Evolutionary conservation across 1,140 invertebrate genomes (phyloP).

Genomic region (Drosophila jambulina): DNA sequence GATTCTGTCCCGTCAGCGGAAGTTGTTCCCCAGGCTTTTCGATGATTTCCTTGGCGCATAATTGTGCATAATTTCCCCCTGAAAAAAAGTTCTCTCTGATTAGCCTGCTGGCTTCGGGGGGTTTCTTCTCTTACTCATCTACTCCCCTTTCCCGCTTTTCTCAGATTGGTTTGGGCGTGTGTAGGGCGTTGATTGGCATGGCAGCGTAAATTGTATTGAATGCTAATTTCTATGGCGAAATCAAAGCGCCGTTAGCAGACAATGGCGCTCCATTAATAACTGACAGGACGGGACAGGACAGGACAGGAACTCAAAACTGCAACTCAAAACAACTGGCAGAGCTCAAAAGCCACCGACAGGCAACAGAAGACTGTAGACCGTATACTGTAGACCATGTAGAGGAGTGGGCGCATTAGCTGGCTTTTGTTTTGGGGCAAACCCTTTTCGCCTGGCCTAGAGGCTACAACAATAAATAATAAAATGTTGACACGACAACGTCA

Average conservation of each 20-base stretch:
- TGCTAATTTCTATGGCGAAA: conserved; percentile 74
- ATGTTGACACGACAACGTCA: conserved; percentile 85
- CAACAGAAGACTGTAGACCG: conserved; percentile 19
- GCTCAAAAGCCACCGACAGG: conserved; percentile 58
- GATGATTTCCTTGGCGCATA: conserved; percentile 29
- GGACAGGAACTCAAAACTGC: conserved; percentile 49
- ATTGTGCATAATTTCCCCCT: conserved; percentile 61
- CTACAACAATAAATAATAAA: conserved; percentile 83
- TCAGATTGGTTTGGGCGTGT: conserved; percentile 6
- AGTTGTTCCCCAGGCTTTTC: conserved; percentile 20
- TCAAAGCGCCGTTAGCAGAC: conserved; percentile 74
- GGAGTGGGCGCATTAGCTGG: conserved; percentile 78
- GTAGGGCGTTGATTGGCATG: conserved; percentile 76
- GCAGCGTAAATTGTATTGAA: conserved; percentile 73
- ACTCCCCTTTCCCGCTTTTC: background rate
- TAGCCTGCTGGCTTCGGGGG: conserved; percentile 23
- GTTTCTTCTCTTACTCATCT: background rate
- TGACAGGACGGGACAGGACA: conserved; percentile 59
- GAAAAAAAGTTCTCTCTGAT: conserved; percentile 36
- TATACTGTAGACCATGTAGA: conserved; percentile 31
- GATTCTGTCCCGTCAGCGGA: conserved; percentile 28
- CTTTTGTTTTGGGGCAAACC: conserved; percentile 82
- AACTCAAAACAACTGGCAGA: conserved; percentile 37
- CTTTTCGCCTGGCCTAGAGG: conserved; percentile 60
- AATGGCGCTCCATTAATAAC: conserved; percentile 81